Evolutionary conservation across 2,113 vertebrate genomes (phyloP), one percentile per base, ranked within the genome.

Genomic region (Atractosteus spatula): DNA sequence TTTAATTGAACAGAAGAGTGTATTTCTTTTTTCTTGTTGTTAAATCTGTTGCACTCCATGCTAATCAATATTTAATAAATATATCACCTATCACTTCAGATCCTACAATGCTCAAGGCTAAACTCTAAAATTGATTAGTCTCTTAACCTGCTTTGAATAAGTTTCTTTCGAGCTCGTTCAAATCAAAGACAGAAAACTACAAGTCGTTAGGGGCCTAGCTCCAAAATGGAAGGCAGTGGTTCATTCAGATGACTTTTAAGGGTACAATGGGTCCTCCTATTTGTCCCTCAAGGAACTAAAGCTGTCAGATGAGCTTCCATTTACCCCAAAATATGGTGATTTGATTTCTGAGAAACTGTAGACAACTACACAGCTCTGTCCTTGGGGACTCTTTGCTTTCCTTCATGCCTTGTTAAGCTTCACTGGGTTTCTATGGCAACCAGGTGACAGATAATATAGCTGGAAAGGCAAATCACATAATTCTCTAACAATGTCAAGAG

Each of bases 361-460:
- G 6, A 3, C 66, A 41, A 55, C 44, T 17, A 12, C 11, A 45
- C 7, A 16, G 56, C 62, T 3, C 57, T 45, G 44, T 74, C 59
- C 57, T 42, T 68, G 11, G 66, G 66, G 66, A 17, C 16, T 41
- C 11, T 62, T 62, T 62, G 66, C 41, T 44, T 56, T 44, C 62
- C 54, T 72, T 55, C 59, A 71, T 55, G 72, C 17, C 44, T 68
- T 74, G 17, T 12, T 63, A 45, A 55, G 66, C 66, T 68, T 62
- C 45, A n/a, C 72, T 68, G 44, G 57, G 72, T 68, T 74, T 29
- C 72, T 57, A 62, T 68, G 57, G 72, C 43, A 68, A 68, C 66
- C 41, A 68, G 41, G 66, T 41, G 56, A 55, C 44, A 45, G 6
- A 41, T 55, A 55, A 65, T 55, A 71, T 29, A 71, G 16, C 41